Conservation (phyloP, 2,888 invertebrate genomes). For the Cosmopolites sordidus region DNA sequence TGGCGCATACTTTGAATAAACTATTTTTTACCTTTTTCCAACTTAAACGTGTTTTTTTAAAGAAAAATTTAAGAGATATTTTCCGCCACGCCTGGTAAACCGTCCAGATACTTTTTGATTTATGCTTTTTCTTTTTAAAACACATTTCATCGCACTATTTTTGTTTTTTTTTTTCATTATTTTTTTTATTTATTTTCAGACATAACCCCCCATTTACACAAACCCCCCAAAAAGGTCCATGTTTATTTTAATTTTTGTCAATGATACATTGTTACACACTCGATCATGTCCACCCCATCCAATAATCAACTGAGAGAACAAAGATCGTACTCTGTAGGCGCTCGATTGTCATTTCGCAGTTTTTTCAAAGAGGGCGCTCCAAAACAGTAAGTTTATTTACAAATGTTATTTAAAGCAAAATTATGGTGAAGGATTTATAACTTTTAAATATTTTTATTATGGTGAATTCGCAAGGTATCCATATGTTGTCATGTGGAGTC, state of each 20-base stretch:
- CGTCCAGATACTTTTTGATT: no score
- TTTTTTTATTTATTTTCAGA: constrained; percentile 26
- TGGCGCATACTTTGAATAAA: no score
- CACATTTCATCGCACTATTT: constrained; percentile 18
- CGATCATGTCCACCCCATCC: constrained; percentile 43
- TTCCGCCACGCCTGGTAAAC: no score
- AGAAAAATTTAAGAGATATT: no score
- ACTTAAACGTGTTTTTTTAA: no score
- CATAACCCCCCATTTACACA: constrained; percentile 13
- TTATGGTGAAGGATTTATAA: no score
- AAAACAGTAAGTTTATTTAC: constrained; percentile 43
- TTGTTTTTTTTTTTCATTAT: constrained; percentile 15
- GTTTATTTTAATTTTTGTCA: constrained; percentile 11
- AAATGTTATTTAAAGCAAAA: no score
- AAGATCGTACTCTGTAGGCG: constrained; percentile 42
- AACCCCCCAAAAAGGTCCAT: constrained; percentile 14
- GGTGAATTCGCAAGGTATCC: no score
- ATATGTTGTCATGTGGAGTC: no score
- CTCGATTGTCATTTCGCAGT: constrained; percentile 43
- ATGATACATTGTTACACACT: background rate
- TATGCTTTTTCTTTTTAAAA: no score
- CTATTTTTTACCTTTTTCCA: no score
- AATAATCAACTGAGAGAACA: constrained; percentile 43
- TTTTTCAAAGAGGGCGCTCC: constrained; percentile 45
- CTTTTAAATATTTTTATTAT: no score